Evolutionary conservation across 2,797 vertebrate genomes (phyloP).

Genomic region (Malacoraja senta): DNA sequence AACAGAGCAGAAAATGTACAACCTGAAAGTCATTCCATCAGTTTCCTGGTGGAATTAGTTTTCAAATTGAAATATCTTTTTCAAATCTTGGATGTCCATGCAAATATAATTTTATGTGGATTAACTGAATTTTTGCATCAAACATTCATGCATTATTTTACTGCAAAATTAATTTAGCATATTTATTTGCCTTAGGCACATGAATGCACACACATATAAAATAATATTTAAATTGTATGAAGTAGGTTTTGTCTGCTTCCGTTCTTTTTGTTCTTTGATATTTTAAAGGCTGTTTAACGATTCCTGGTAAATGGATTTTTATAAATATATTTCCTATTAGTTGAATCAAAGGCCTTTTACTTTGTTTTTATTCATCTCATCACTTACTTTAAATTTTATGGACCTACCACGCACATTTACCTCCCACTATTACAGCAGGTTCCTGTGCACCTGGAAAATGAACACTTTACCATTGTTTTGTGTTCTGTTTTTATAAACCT

Average conservation of each 20-base stretch:
- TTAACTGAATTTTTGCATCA: conserved; percentile 6
- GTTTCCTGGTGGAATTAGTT: conserved; percentile 54
- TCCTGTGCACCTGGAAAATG: background rate
- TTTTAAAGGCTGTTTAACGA: background rate
- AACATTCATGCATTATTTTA: conserved; percentile 33
- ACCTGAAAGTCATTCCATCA: conserved; percentile 54
- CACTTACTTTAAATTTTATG: background rate
- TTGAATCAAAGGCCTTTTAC: background rate
- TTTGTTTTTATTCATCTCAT: background rate
- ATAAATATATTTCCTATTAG: background rate
- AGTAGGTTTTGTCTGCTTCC: conserved; percentile 11
- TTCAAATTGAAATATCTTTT: conserved; percentile 32
- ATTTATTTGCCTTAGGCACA: conserved; percentile 22
- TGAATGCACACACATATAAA: background rate
- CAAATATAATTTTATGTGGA: conserved; percentile 18
- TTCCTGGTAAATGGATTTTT: background rate
- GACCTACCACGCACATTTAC: background rate
- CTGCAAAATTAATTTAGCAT: conserved; percentile 20
- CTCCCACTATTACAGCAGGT: background rate
- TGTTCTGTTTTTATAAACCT: background rate
- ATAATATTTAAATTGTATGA: conserved; percentile 23
- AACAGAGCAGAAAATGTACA: conserved; percentile 59
- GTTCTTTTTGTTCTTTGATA: background rate
- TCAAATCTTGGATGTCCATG: background rate
- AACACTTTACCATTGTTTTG: background rate